Conservation (phyloP, 2,888 invertebrate species). For the Hydropsyche betteni region DNA sequence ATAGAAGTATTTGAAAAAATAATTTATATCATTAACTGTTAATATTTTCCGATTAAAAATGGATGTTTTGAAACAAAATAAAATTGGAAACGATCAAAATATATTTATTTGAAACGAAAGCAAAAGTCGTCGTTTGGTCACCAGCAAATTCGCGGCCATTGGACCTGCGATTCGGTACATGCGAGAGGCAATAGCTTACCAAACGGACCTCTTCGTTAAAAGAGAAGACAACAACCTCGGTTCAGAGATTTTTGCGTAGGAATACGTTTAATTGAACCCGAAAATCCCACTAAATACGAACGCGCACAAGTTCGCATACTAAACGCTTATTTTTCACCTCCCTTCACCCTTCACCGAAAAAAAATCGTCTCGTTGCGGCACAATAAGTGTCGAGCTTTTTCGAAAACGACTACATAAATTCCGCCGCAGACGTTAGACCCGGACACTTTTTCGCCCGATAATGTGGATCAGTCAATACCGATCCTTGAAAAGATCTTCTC, state of each 20-base stretch:
- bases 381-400: slow-evolving; percentile 16
- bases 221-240: slow-evolving; percentile 27
- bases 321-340: not conserved
- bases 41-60: too few relatives aligned
- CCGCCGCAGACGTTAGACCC: not conserved
- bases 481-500: too few relatives aligned
- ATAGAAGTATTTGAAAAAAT: too few relatives aligned
- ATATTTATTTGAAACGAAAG: not conserved
- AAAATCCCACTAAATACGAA: slow-evolving; percentile 28
- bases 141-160: slow-evolving; percentile 33
- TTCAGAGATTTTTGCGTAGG: slow-evolving; percentile 36
- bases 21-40: too few relatives aligned
- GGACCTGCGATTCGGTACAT: slow-evolving; percentile 30
- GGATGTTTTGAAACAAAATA: too few relatives aligned
- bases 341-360: not conserved
- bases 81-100: not conserved
- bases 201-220: slow-evolving; percentile 33
- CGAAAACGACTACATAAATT: slow-evolving; percentile 24
- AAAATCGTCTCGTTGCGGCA: not conserved
- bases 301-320: slow-evolving; percentile 21
- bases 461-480: too few relatives aligned
- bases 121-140: slow-evolving; percentile 2
- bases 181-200: slow-evolving; percentile 37
- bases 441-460: not conserved
- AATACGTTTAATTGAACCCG: slow-evolving; percentile 37